These are phyloP conservation scores for Brachionus sp. DNA, from an alignment of 1,140 invertebrate genomes.

Conservation along the genomic window DNA sequence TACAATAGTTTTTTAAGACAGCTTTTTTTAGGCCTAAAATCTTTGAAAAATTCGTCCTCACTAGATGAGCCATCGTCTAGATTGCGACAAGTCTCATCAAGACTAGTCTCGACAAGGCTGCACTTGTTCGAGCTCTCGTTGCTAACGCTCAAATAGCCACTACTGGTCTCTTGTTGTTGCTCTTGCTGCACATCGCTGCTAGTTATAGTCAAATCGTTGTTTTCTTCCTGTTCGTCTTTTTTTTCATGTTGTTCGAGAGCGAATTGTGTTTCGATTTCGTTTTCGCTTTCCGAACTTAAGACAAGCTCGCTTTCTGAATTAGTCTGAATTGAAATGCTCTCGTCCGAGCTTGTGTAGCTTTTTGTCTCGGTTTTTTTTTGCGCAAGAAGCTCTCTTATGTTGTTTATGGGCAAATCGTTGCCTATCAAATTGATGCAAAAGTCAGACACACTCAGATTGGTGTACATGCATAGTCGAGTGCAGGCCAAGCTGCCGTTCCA, in stretches of 20 bases:
- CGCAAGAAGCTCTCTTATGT: background rate
- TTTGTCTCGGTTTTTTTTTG: background rate
- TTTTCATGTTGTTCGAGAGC: background rate
- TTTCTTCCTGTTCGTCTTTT: background rate
- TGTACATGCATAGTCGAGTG: background rate
- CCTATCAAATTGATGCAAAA: conserved; percentile 2
- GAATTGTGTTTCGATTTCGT: background rate
- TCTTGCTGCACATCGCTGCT: background rate
- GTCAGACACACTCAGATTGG: conserved; percentile 13
- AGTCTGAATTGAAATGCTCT: background rate
- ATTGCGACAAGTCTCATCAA: background rate
- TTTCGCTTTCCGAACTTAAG: background rate
- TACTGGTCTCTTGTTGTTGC: background rate
- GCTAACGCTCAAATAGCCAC: background rate
- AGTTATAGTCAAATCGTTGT: background rate
- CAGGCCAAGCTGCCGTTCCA: background rate
- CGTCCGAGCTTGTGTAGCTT: background rate
- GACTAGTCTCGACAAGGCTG: background rate
- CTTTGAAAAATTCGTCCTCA: conserved; percentile 13
- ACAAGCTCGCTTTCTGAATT: background rate
- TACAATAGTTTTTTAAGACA: background rate
- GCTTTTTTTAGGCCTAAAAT: conserved; percentile 23
- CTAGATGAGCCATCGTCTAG: background rate
- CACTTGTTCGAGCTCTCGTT: background rate
- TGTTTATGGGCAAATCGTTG: background rate